These are phyloP conservation scores for Acleris sparsana DNA, from an alignment of 2,888 invertebrate genomes.

Conservation along the genomic window DNA sequence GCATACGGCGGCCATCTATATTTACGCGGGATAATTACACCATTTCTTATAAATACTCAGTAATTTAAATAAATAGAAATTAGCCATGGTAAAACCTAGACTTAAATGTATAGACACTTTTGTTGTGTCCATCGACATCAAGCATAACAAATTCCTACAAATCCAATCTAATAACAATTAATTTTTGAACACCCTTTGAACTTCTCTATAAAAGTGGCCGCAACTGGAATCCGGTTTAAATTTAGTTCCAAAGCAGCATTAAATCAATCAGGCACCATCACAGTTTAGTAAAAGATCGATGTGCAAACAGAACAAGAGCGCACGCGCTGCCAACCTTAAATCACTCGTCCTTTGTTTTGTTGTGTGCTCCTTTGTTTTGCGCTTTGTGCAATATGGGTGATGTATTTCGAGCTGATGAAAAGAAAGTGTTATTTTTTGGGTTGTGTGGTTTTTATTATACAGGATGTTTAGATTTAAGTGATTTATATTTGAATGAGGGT, in stretches of 20 bases:
- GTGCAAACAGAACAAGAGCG: neutral
- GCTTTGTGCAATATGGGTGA: conserved; percentile 3
- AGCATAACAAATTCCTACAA: too few relatives aligned
- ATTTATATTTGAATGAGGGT: too few relatives aligned
- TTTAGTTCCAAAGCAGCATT: conserved; percentile 1
- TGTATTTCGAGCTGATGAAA: conserved; percentile 2
- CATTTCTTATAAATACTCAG: too few relatives aligned
- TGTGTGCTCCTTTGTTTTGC: neutral
- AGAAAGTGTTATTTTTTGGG: neutral
- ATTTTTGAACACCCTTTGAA: too few relatives aligned
- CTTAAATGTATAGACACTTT: too few relatives aligned
- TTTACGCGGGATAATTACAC: too few relatives aligned
- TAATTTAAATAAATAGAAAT: too few relatives aligned
- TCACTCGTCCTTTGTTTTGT: conserved; percentile 5
- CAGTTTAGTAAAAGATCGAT: conserved; percentile 16
- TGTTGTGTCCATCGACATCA: too few relatives aligned
- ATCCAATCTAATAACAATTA: too few relatives aligned
- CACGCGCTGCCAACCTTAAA: neutral
- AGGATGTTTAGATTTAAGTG: too few relatives aligned
- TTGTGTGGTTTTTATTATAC: neutral
- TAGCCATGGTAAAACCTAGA: too few relatives aligned
- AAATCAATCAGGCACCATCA: conserved; percentile 12
- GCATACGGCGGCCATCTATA: too few relatives aligned
- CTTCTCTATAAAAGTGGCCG: conserved; percentile 1
- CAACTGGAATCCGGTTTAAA: neutral